These are phyloP conservation scores for Amblyjoppa proteus DNA, from an alignment of 2,888 invertebrate species.

Conservation along the genomic window DNA sequence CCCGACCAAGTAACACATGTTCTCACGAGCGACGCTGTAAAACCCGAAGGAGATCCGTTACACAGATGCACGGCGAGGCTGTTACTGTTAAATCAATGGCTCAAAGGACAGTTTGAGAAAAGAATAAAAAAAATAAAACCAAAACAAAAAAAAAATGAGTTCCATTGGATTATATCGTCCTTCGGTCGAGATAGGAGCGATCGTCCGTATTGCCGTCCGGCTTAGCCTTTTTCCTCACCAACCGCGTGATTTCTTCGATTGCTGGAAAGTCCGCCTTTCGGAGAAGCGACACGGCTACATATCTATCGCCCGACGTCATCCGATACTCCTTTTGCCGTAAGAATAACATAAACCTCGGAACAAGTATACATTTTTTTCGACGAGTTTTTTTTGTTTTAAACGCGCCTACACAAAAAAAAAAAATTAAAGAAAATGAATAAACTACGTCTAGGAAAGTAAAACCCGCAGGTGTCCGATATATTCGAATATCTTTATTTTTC, in stretches of 20 bases:
- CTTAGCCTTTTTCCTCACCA: constrained; percentile 35
- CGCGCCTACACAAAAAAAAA: no score
- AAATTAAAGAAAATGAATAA: no score
- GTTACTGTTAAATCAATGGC: constrained; percentile 75
- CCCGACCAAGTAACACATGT: constrained; percentile 69
- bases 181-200: constrained; percentile 13
- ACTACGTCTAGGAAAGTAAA: no score
- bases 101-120: constrained; percentile 14
- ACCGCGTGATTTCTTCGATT: background rate
- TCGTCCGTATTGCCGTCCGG: constrained; percentile 3
- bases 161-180: constrained; percentile 77
- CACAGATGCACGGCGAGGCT: constrained; percentile 48
- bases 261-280: background rate
- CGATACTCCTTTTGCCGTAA: no score
- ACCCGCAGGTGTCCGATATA: no score
- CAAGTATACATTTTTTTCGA: no score
- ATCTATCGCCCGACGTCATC: no score
- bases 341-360: no score
- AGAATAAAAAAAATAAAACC: background rate
- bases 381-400: no score
- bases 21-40: constrained; percentile 74
- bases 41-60: constrained; percentile 75
- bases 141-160: constrained; percentile 70
- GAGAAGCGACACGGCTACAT: background rate
- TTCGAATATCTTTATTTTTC: no score